Conservation (phyloP, 2,113 vertebrate species). For the Eidolon helvum region DNA sequence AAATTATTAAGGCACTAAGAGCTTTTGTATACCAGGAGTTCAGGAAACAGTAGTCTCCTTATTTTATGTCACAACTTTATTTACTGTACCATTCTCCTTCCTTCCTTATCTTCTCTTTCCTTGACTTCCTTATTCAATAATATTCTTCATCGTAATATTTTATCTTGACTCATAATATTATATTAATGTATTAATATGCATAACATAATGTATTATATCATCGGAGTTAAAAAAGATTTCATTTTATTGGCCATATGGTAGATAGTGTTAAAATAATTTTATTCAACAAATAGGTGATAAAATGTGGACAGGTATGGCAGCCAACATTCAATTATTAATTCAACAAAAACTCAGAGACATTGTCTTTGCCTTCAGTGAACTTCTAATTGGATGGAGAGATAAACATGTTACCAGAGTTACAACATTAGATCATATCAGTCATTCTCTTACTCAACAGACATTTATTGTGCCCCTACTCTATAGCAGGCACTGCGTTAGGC, state of each 20-base stretch:
- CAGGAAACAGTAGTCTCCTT: neutral
- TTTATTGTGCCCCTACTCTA: neutral
- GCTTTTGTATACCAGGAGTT: neutral
- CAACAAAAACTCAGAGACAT: neutral
- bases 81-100: neutral
- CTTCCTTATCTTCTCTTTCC: neutral
- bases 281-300: neutral
- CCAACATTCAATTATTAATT: neutral
- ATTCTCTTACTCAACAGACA: neutral
- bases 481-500: neutral
- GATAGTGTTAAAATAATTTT: neutral
- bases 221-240: neutral
- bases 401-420: neutral
- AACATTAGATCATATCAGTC: neutral
- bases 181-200: neutral
- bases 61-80: neutral
- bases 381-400: neutral
- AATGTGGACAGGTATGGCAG: neutral
- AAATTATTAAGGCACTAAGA: neutral
- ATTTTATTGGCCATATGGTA: neutral
- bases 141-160: neutral
- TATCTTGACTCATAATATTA: neutral
- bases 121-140: neutral
- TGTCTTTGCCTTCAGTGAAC: neutral
- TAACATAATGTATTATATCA: neutral